phyloP scores from a whole-genome alignment of 2,113 vertebrate species.

The Eidolon helvum region DNA sequence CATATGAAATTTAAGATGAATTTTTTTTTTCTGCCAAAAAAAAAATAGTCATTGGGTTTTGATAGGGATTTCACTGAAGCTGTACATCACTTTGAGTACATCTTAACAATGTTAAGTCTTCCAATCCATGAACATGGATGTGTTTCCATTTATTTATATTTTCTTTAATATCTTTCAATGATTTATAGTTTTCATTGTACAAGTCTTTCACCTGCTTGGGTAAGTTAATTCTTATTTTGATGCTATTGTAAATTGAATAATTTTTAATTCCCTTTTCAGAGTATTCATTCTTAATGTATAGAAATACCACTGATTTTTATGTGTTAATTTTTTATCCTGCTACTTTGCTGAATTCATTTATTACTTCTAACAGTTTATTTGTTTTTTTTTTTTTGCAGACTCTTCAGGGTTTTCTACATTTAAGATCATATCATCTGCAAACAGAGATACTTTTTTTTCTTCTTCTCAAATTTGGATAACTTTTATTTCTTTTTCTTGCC shows the following conservation, averaged over 20 bases:
- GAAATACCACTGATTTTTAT: not conserved
- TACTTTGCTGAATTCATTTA: not conserved
- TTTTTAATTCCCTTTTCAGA: not conserved
- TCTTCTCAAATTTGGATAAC: not conserved
- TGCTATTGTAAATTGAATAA: not conserved
- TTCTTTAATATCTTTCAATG: not conserved
- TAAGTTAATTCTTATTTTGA: not conserved
- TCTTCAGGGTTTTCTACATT: not conserved
- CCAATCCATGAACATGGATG: not conserved
- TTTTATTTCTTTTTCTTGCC: not conserved
- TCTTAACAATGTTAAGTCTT: not conserved
- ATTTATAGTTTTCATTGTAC: not conserved
- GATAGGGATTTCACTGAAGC: not conserved
- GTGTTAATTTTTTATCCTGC: not conserved
- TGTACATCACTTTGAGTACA: not conserved
- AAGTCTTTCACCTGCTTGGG: not conserved
- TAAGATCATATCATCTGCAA: not conserved
- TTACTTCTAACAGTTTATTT: not conserved
- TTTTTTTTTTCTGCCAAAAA: not conserved
- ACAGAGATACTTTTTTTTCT: not conserved
- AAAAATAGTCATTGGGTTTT: not conserved
- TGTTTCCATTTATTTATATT: not conserved
- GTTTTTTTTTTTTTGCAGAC: not conserved
- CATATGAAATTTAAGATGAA: not conserved
- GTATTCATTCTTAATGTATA: not conserved